Evolutionary conservation across 2,113 vertebrate genomes (phyloP).

Genomic region (Sclerurus mexicanus): DNA sequence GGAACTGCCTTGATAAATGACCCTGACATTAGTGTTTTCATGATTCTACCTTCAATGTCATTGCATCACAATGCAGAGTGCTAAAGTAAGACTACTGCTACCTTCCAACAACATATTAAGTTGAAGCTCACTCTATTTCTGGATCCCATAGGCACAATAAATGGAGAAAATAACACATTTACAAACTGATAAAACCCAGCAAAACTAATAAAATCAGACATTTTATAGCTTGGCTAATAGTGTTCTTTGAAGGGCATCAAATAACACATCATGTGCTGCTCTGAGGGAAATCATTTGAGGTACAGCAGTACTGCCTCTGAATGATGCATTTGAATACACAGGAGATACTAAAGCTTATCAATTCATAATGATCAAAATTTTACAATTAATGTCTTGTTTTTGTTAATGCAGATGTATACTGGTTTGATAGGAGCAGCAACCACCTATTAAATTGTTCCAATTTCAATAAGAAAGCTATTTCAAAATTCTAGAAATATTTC

Average conservation of each 20-base stretch:
- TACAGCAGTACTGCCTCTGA: constrained; percentile 51
- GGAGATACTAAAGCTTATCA: constrained; percentile 52
- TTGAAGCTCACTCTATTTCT: constrained; percentile 76
- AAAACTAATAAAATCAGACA: constrained; percentile 84
- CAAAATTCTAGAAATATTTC: neutral
- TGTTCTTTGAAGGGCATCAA: constrained; percentile 84
- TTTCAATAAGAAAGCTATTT: neutral
- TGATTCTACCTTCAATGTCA: constrained; percentile 78
- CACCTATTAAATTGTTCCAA: neutral
- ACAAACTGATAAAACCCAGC: constrained; percentile 81
- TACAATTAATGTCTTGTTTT: constrained; percentile 28
- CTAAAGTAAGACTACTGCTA: constrained; percentile 70
- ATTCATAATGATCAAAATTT: constrained; percentile 4
- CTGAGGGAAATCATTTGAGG: constrained; percentile 76
- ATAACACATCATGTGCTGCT: constrained; percentile 78
- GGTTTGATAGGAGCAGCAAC: neutral
- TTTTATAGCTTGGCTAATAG: constrained; percentile 81
- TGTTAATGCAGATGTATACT: neutral
- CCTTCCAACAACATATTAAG: constrained; percentile 76
- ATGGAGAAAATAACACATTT: constrained; percentile 83
- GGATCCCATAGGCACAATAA: constrained; percentile 81
- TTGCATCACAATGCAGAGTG: constrained; percentile 57
- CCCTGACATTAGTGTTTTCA: constrained; percentile 77
- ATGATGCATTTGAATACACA: constrained; percentile 61
- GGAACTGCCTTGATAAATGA: constrained; percentile 77